A percentile compares a stretch with the other conserved stretches of the same genome.
Evolutionary conservation across 2,113 vertebrate genomes (phyloP).

Genomic region (Phylloscopus whistleri): DNA sequence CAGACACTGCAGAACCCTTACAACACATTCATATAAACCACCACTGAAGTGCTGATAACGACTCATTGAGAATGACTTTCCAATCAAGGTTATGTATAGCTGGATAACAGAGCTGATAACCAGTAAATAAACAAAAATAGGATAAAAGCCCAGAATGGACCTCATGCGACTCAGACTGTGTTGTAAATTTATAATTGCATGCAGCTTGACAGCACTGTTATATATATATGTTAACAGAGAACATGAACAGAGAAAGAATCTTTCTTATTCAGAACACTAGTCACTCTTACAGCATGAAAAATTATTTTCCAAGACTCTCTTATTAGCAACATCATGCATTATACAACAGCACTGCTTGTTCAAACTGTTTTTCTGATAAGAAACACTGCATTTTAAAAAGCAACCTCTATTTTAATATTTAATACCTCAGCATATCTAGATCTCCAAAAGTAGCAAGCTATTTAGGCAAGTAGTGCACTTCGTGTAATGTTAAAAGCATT

Average conservation of each 20-base stretch:
- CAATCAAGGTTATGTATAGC: neutral
- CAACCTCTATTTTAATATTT: conserved; percentile 81
- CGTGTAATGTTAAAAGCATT: conserved; percentile 80
- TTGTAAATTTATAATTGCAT: neutral
- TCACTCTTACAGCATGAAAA: conserved; percentile 63
- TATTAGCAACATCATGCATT: conserved; percentile 78
- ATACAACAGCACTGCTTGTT: conserved; percentile 74
- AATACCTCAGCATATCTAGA: conserved; percentile 74
- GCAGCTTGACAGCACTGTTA: neutral
- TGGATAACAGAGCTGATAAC: neutral
- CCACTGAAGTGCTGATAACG: neutral
- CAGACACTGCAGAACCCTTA: neutral
- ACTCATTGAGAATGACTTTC: conserved; percentile 16
- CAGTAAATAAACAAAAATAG: neutral
- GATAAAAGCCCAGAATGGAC: conserved; percentile 1
- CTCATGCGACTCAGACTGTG: neutral
- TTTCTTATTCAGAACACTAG: conserved; percentile 41
- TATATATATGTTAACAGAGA: conserved; percentile 20
- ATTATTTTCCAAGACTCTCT: conserved; percentile 68
- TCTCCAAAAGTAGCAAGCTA: conserved; percentile 77
- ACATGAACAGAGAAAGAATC: conserved; percentile 27
- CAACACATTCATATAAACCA: neutral
- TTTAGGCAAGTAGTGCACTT: conserved; percentile 76
- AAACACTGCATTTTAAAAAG: conserved; percentile 79
- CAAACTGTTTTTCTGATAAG: conserved; percentile 75